These are phyloP conservation scores for Drosophila neutralis DNA, from an alignment of 2,888 invertebrate genomes.

Conservation along the genomic window DNA sequence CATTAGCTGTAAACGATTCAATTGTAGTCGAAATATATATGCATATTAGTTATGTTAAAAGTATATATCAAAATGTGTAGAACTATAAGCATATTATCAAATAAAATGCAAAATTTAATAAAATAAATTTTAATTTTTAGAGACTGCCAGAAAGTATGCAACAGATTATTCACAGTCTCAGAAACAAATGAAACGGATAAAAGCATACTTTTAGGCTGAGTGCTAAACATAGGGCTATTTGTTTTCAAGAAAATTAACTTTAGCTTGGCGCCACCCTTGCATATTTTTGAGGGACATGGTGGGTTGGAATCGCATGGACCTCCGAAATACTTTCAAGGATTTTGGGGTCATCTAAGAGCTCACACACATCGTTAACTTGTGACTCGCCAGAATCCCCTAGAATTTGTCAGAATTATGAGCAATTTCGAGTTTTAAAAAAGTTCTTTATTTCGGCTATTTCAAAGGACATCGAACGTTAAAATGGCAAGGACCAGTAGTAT, in stretches of 20 bases:
- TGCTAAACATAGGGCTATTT: not conserved
- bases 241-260: not conserved
- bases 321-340: not conserved
- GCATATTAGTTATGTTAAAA: slow-evolving; percentile 26
- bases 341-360: not conserved
- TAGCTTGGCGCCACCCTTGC: not conserved
- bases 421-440: not conserved
- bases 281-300: not conserved
- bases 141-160: slow-evolving; percentile 20
- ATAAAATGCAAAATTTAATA: slow-evolving; percentile 8
- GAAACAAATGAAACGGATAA: not conserved
- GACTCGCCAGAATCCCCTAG: not conserved
- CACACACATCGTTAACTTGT: not conserved
- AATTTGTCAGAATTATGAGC: not conserved
- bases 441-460: not conserved
- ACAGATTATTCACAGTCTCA: not conserved
- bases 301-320: not conserved
- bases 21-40: slow-evolving; percentile 32
- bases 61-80: slow-evolving; percentile 17
- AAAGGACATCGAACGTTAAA: not conserved
- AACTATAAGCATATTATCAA: slow-evolving; percentile 12
- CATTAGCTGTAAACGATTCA: slow-evolving; percentile 41
- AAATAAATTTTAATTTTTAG: not conserved
- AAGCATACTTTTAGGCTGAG: slow-evolving; percentile 2
- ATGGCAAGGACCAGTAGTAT: not conserved